A percentile compares a stretch with the other conserved stretches of the same genome.
These are phyloP conservation scores for Drosophila acutilabella DNA, from an alignment of 2,888 invertebrate genomes.

Conservation along the genomic window DNA sequence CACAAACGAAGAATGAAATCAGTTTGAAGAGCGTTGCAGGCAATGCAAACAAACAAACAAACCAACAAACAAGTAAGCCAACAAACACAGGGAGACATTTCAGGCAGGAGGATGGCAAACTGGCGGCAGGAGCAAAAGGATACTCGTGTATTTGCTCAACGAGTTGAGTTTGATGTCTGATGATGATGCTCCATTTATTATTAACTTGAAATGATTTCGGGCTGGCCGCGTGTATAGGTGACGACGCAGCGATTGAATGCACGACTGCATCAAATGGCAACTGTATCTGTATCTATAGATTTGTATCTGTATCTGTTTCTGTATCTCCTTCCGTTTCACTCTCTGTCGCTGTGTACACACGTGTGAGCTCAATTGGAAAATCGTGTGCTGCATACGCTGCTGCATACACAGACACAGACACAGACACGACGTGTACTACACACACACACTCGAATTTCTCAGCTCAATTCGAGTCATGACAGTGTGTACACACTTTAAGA, in stretches of 20 bases:
- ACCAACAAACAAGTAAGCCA: conserved; percentile 18
- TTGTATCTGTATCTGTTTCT: conserved; percentile 27
- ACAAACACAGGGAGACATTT: background rate
- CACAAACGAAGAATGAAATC: conserved; percentile 33
- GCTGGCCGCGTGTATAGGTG: conserved; percentile 71
- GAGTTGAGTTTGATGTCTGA: conserved; percentile 78
- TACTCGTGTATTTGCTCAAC: conserved; percentile 65
- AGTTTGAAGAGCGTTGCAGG: conserved; percentile 52
- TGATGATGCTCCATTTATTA: conserved; percentile 83
- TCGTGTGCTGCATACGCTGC: conserved; percentile 80
- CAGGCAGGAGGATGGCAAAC: background rate
- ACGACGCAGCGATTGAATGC: conserved; percentile 84
- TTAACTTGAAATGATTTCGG: conserved; percentile 82
- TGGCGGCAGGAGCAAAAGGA: conserved; percentile 52
- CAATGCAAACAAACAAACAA: conserved; percentile 56
- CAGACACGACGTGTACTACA: conserved; percentile 6
- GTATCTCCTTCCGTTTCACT: conserved; percentile 3
- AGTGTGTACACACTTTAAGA: conserved; percentile 63
- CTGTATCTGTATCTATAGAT: conserved; percentile 17
- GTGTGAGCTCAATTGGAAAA: conserved; percentile 84
- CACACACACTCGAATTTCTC: conserved; percentile 47
- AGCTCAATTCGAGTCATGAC: conserved; percentile 42
- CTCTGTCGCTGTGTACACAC: conserved; percentile 65
- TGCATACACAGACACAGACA: conserved; percentile 31
- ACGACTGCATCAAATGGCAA: conserved; percentile 81